phyloP scores from a whole-genome alignment of 2,888 invertebrate species.

The Tenthredo amoena region DNA sequence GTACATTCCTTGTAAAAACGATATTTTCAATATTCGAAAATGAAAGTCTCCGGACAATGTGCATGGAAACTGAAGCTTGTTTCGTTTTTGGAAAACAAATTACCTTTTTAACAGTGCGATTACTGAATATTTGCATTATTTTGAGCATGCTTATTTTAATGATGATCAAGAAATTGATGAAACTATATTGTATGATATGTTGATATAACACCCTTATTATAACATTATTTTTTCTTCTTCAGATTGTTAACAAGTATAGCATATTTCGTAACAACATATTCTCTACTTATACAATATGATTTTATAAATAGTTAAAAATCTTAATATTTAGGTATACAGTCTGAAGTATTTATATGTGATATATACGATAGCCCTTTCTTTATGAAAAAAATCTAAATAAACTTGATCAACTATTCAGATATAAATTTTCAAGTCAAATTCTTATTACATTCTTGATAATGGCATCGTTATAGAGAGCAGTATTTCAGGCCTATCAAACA shows the following conservation, averaged over 20 bases:
- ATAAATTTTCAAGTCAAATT: constrained; percentile 29
- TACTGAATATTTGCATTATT: background rate
- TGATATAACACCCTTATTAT: constrained; percentile 36
- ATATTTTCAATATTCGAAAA: constrained; percentile 21
- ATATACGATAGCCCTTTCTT: constrained; percentile 71
- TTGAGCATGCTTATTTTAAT: constrained; percentile 27
- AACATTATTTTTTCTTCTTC: constrained; percentile 7
- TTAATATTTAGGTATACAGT: constrained; percentile 59
- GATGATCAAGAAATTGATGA: constrained; percentile 2
- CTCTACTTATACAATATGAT: constrained; percentile 14
- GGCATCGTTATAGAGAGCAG: constrained; percentile 59
- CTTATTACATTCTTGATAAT: constrained; percentile 51
- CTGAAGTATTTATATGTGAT: constrained; percentile 67
- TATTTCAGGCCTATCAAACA: constrained; percentile 61
- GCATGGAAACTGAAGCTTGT: background rate
- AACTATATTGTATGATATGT: constrained; percentile 47
- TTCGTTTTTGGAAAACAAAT: background rate
- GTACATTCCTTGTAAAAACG: constrained; percentile 43
- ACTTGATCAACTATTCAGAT: constrained; percentile 30
- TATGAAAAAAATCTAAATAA: constrained; percentile 50
- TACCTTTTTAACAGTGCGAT: background rate
- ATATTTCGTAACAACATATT: constrained; percentile 7
- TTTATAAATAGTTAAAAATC: constrained; percentile 34
- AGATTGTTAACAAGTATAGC: constrained; percentile 39
- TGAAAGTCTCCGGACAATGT: background rate